Evolutionary conservation across 2,113 vertebrate species (phyloP), one percentile per base, ranked within the genome.

Genomic region (Albula goreensis): DNA sequence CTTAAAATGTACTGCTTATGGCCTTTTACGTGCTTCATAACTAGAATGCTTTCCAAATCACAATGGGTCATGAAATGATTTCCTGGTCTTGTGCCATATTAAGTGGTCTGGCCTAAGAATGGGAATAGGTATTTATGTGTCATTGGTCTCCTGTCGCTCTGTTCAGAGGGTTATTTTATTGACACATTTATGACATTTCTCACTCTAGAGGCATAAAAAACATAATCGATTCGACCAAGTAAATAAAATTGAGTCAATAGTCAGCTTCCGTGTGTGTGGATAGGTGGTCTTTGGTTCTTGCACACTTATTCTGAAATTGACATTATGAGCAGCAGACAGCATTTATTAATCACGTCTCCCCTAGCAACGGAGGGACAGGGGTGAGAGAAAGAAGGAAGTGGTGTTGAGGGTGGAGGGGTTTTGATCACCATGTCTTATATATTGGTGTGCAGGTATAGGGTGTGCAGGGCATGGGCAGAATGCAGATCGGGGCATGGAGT

Each of bases 401-500:
- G 57, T n/a, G 41, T 31, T 83, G 60, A 66, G 60, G 19, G 48
- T 25, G n/a, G 50, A 15, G 83, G 50, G 52, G 74, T 8, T 56
- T 3, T 11, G 70, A 84, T 56, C 15, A 51, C 77, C 7, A n/a
- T 19, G 50, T 12, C 17, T 15, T 48, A 10, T 81, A 50, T 25
- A n/a, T 52, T 81, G 50, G 17, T 60, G 51, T 17, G 84, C 41
- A 57, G 53, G 15, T 56, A 8, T 25, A 6, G 25, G 51, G 63
- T 12, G 63, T 5, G 53, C 53, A 11, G 63, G 17, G 12, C 2
- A 85, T 17, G 90, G 80, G 86, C 85, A 85, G 91, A 56, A 85
- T 92, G 88, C 87, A 85, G 90, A 90, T 89, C 88, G 91, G 89
- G 89, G 90, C 91, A 92, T 87, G 90, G 92, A 93, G 87, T 70